Conservation (phyloP, 2,888 invertebrate species). For the Pterostichus niger region DNA sequence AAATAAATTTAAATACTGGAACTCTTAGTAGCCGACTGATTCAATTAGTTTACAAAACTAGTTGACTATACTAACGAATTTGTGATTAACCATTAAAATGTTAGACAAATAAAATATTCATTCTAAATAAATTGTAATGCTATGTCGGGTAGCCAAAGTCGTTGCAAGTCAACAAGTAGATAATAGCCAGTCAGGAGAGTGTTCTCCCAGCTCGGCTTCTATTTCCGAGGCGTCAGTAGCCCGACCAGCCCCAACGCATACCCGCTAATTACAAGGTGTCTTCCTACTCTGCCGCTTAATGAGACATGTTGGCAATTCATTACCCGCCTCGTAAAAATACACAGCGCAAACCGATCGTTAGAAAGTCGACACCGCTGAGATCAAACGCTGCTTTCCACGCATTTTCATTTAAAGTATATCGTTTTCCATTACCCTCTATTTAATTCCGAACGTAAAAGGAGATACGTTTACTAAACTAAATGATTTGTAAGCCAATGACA, state of each 20-base stretch:
- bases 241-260: slow-evolving; percentile 23
- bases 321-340: slow-evolving; percentile 45
- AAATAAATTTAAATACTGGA: too few species aligned
- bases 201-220: neutral
- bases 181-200: neutral
- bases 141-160: neutral
- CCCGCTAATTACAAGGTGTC: slow-evolving; percentile 57
- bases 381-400: slow-evolving; percentile 23
- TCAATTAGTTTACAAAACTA: too few species aligned
- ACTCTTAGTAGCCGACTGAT: too few species aligned
- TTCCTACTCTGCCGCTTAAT: slow-evolving; percentile 55
- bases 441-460: slow-evolving; percentile 31
- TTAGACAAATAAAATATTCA: neutral
- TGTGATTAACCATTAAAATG: neutral
- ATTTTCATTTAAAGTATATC: slow-evolving; percentile 44
- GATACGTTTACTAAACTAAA: slow-evolving; percentile 25
- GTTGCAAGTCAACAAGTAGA: neutral
- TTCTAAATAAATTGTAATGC: too few species aligned
- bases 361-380: slow-evolving; percentile 23
- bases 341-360: slow-evolving; percentile 46
- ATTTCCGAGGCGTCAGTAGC: slow-evolving; percentile 2
- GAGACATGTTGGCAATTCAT: slow-evolving; percentile 60
- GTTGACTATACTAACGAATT: neutral
- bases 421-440: neutral
- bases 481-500: slow-evolving; percentile 47